A percentile compares a stretch with the other conserved stretches of the same genome.
Conservation (phyloP, 2,888 invertebrate genomes). For the Agapostemon virescens region DNA sequence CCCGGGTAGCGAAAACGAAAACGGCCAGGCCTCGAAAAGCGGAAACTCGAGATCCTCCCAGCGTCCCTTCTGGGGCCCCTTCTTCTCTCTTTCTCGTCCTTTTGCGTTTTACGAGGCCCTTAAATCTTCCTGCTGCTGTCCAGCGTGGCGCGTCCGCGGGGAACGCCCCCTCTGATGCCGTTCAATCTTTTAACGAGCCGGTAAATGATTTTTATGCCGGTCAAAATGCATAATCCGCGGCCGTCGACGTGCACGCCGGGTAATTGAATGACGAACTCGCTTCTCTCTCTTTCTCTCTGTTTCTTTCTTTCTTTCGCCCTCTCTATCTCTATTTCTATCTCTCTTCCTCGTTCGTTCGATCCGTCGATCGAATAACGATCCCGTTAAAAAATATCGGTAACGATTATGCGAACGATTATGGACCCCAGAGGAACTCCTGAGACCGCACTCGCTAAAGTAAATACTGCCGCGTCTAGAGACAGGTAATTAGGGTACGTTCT, state of each 20-base stretch:
- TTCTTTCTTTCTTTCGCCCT: no score
- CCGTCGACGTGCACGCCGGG: background rate
- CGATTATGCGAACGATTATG: background rate
- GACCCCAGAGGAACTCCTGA: constrained; percentile 1
- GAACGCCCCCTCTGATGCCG: constrained; percentile 16
- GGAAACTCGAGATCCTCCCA: constrained; percentile 74
- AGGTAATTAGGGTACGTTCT: background rate
- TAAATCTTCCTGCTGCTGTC: constrained; percentile 21
- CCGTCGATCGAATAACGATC: constrained; percentile 4
- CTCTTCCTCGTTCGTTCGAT: background rate
- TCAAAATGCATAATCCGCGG: constrained; percentile 20
- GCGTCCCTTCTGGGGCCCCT: background rate
- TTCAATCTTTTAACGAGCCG: constrained; percentile 34
- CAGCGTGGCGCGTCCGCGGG: constrained; percentile 3
- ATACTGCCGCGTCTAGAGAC: background rate
- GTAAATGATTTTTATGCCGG: constrained; percentile 32
- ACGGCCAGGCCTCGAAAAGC: constrained; percentile 63
- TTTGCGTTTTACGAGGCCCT: constrained; percentile 32
- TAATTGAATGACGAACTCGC: constrained; percentile 28
- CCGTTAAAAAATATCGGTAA: constrained; percentile 13
- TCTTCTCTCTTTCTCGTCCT: background rate
- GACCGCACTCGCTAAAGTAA: background rate
- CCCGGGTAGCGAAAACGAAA: constrained; percentile 60
- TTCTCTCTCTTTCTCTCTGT: background rate
- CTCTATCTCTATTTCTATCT: no score